Percentiles rank a stretch among this genome's conserved stretches.
Evolutionary conservation across 1,140 invertebrate genomes (phyloP).

Genomic region (Pseudomyrmex dendroicus): DNA sequence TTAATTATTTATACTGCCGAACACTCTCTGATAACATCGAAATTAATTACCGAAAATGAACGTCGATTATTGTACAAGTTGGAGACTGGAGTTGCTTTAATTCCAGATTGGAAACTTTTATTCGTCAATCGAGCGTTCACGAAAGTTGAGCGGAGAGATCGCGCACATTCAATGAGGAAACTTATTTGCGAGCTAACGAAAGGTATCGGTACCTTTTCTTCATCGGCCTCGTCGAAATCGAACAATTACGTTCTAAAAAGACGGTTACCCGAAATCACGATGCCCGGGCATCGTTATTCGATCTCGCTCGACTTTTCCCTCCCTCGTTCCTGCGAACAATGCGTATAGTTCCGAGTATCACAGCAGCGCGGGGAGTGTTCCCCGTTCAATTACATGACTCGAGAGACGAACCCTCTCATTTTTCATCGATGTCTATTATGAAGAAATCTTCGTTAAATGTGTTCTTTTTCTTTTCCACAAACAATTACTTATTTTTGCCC

Average conservation of each 20-base stretch:
- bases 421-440: conserved; percentile 39
- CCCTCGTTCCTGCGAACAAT: conserved; percentile 12
- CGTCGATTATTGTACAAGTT: conserved; percentile 44
- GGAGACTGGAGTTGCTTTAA: conserved; percentile 18
- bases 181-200: conserved; percentile 72
- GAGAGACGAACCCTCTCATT: conserved; percentile 38
- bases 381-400: conserved; percentile 53
- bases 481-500: conserved; percentile 35
- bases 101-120: conserved; percentile 37
- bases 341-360: neutral
- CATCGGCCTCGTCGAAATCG: conserved; percentile 51
- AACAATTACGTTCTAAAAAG: conserved; percentile 65
- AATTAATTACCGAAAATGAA: conserved; percentile 55
- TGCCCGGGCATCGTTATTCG: conserved; percentile 69
- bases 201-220: conserved; percentile 60
- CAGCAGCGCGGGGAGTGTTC: conserved; percentile 26
- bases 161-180: conserved; percentile 66
- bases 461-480: neutral
- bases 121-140: conserved; percentile 62
- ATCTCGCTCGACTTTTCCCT: conserved; percentile 40
- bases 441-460: conserved; percentile 30
- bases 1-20: too few species aligned
- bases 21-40: neutral
- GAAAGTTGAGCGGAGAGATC: conserved; percentile 65
- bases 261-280: conserved; percentile 66